Evolutionary conservation across 2,888 invertebrate species (phyloP), one percentile per base, ranked within the genome.

Genomic region (Acleris cristana): DNA sequence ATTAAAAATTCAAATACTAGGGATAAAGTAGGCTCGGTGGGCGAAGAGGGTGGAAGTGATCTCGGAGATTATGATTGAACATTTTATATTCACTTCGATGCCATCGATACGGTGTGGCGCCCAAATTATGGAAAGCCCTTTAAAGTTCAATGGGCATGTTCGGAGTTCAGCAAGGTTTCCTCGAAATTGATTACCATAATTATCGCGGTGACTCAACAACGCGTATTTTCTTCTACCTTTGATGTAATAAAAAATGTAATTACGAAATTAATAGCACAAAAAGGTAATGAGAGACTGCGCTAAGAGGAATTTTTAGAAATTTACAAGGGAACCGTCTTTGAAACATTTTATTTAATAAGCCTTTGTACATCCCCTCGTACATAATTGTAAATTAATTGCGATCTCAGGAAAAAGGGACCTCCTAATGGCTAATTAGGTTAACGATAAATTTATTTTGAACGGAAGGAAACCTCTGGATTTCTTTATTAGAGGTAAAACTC

Each of bases 381-480:
- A 85, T 90, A 90, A 90, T 90, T 90, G 88, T 88, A 80, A 88
- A 90, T 89, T 89, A 89, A 90, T 89, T 88, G 85, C 83, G 78
- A 77, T 75, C 76, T 74, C 71, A 70, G 70, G 73, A 73, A 74
- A 76, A 75, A 74, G 72, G 77, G 76, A 74, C 78, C 72, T 74
- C 73, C 71, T 77, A 76, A 78, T 78, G 74, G 77, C 71, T 80
- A 80, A 89, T 89, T 88, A 84, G 79, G 79, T 79, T 79, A 84
- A 81, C 86, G 83, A 88, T 87, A 88, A 87, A 86, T 87, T 87
- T 81, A 83, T 85, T 83, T 85, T 78, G 79, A 79, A 78, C 75
- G 68, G 64, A 65, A 59, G 65, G 71, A 72, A 73, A 72, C 61
- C 69, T 67, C 65, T 74, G 65, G 70, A 76, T 70, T 78, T 78